phyloP scores from a whole-genome alignment of 2,797 vertebrate species.

The Alectoris magna region DNA sequence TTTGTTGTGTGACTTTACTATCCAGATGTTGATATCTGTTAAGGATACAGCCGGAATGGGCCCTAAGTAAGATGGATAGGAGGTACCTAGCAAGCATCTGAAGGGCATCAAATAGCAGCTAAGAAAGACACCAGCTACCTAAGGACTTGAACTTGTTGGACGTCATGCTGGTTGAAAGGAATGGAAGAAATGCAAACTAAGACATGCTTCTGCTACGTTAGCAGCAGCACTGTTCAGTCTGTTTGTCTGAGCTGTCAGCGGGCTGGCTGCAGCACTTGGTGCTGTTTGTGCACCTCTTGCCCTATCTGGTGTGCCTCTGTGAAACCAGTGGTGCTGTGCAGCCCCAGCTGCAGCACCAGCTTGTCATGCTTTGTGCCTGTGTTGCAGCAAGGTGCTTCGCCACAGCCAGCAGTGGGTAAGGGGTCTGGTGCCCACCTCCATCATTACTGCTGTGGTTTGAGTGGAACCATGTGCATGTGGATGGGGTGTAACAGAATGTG shows the following conservation, averaged over 20 bases:
- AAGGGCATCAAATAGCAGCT: constrained; percentile 47
- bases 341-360: constrained; percentile 24
- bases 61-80: constrained; percentile 50
- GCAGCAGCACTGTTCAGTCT: constrained; percentile 37
- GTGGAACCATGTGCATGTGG: not conserved
- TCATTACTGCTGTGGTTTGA: not conserved
- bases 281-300: constrained; percentile 67
- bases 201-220: constrained; percentile 73
- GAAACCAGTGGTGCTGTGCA: constrained; percentile 25
- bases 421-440: not conserved
- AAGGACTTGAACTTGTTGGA: constrained; percentile 66
- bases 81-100: constrained; percentile 38
- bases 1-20: not conserved
- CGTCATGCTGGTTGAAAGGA: constrained; percentile 76
- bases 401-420: not conserved
- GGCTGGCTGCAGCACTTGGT: constrained; percentile 62
- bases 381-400: rapidly evolving
- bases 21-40: constrained; percentile 14
- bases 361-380: constrained; percentile 11
- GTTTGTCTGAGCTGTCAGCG: constrained; percentile 75
- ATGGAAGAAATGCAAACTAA: constrained; percentile 74
- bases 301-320: constrained; percentile 37
- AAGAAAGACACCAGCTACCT: constrained; percentile 36
- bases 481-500: not conserved
- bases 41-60: constrained; percentile 37